Evolutionary conservation across 2,888 invertebrate species (phyloP).

Genomic region (Adelphocoris suturalis): DNA sequence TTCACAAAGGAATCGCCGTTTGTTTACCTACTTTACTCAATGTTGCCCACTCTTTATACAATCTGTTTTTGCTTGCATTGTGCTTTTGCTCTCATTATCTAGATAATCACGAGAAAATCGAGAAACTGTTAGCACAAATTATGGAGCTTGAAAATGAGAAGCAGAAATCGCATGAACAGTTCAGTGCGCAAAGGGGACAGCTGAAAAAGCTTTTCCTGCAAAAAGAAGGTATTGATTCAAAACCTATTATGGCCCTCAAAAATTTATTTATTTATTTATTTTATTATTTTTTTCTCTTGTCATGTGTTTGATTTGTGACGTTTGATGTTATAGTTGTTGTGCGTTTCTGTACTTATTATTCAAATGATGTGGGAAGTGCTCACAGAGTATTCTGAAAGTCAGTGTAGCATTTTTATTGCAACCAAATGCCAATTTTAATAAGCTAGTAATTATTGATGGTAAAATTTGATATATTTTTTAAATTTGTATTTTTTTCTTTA

Average conservation of each 20-base stretch:
- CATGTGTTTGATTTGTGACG: conserved; percentile 2
- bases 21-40: conserved; percentile 23
- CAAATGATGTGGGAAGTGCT: no score
- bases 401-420: no score
- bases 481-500: no score
- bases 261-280: neutral
- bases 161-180: conserved; percentile 88
- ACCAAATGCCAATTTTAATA: no score
- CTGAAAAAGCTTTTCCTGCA: conserved; percentile 95
- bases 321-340: neutral
- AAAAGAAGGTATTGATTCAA: conserved; percentile 87
- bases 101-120: conserved; percentile 75
- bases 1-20: conserved; percentile 9
- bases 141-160: conserved; percentile 80
- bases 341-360: neutral
- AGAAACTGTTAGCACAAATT: conserved; percentile 75
- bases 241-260: conserved; percentile 69
- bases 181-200: conserved; percentile 93
- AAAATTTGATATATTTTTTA: no score
- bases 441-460: no score
- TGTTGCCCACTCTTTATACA: conserved; percentile 5
- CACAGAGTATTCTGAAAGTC: no score
- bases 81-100: conserved; percentile 70
- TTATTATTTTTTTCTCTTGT: neutral
- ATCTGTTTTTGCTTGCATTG: conserved; percentile 66